A percentile compares a stretch with the other conserved stretches of the same genome.
Conservation (phyloP, 2,888 invertebrate species). For the Acronicta aceris region DNA sequence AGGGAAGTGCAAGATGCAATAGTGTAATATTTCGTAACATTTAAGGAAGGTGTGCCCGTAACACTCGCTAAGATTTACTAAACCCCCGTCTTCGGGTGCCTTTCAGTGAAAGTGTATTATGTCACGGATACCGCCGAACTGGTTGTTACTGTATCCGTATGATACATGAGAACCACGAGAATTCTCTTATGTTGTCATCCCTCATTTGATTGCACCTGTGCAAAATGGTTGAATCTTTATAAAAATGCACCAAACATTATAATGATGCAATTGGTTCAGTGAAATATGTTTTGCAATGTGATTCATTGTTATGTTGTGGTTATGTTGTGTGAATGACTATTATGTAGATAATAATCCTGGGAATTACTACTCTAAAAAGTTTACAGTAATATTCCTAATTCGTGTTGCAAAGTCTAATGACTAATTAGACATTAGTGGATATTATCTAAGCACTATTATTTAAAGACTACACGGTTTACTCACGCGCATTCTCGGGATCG, state of each 20-base stretch:
- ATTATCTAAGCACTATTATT: constrained; percentile 2
- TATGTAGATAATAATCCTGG: constrained; percentile 17
- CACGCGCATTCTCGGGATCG: too few species aligned
- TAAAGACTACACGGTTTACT: too few species aligned
- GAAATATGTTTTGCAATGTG: constrained; percentile 12
- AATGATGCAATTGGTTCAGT: constrained; percentile 22
- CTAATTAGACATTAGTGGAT: constrained; percentile 17
- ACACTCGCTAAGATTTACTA: constrained; percentile 52
- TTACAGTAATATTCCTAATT: background rate
- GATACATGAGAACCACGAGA: constrained; percentile 24
- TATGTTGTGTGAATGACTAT: constrained; percentile 18
- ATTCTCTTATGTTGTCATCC: constrained; percentile 33
- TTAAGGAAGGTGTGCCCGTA: constrained; percentile 46
- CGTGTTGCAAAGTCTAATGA: constrained; percentile 3
- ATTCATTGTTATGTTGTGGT: constrained; percentile 19
- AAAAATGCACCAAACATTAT: constrained; percentile 7
- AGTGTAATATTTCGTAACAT: constrained; percentile 38
- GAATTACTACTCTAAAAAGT: constrained; percentile 3
- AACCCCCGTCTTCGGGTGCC: constrained; percentile 38
- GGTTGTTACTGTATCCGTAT: constrained; percentile 43
- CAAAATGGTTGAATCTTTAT: constrained; percentile 26
- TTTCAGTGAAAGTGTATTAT: constrained; percentile 79
- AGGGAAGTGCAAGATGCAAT: constrained; percentile 42
- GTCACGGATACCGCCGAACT: constrained; percentile 65
- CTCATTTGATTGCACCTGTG: constrained; percentile 6